These are phyloP conservation scores for Epiblema foenella DNA, from an alignment of 2,888 invertebrate species.

Conservation along the genomic window DNA sequence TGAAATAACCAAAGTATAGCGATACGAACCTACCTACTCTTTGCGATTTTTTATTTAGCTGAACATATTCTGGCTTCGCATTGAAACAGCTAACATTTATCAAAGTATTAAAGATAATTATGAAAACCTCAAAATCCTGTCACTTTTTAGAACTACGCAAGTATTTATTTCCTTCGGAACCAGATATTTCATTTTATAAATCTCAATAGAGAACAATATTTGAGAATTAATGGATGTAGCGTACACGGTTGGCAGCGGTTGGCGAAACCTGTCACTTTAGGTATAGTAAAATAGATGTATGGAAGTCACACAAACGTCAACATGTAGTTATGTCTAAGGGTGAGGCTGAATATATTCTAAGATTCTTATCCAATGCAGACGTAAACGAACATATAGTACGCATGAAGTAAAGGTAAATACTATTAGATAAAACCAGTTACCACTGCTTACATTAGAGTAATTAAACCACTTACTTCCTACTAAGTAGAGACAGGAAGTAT, in stretches of 20 bases:
- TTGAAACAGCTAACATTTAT: neutral
- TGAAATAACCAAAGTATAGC: too few relatives aligned
- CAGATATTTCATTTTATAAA: neutral
- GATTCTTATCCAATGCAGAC: neutral
- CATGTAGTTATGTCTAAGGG: neutral
- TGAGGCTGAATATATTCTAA: neutral
- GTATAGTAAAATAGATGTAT: slow-evolving; percentile 17
- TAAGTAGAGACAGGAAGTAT: slow-evolving; percentile 31
- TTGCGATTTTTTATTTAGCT: neutral
- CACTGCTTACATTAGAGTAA: slow-evolving; percentile 31
- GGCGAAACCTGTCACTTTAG: slow-evolving; percentile 6
- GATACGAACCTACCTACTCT: neutral
- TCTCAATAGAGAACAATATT: neutral
- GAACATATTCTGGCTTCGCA: neutral
- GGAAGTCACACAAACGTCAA: too few relatives aligned
- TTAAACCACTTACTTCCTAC: slow-evolving; percentile 22
- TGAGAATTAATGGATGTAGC: neutral
- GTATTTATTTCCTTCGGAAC: neutral
- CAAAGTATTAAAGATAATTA: slow-evolving; percentile 6
- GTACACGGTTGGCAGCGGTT: neutral
- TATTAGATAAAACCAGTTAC: slow-evolving; percentile 7
- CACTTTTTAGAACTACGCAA: neutral
- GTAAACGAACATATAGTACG: neutral
- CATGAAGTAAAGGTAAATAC: slow-evolving; percentile 13
- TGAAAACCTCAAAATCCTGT: neutral